Evolutionary conservation across 2,113 vertebrate species (phyloP).

Genomic region (Chiloscyllium plagiosum): DNA sequence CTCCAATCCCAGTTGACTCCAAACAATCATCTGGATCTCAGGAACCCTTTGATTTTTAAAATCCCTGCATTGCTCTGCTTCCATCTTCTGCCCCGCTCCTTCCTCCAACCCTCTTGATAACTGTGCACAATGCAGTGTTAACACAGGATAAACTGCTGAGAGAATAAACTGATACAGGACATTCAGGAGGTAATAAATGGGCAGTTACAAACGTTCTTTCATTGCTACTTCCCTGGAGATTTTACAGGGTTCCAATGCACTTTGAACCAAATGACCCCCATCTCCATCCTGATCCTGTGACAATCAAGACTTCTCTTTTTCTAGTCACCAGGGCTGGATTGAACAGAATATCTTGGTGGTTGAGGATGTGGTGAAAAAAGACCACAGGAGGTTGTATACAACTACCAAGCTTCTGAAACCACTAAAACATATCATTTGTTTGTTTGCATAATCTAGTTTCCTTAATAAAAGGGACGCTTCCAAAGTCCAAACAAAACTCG

Average conservation of each 20-base stretch:
- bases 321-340: neutral
- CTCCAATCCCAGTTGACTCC: neutral
- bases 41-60: neutral
- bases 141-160: too few relatives aligned
- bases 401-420: neutral
- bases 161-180: neutral
- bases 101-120: neutral
- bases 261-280: neutral
- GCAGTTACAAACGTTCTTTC: neutral
- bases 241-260: neutral
- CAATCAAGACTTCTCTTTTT: neutral
- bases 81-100: neutral
- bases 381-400: neutral
- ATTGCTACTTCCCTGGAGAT: neutral
- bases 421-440: neutral
- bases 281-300: neutral
- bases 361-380: neutral
- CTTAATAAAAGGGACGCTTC: neutral
- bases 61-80: neutral
- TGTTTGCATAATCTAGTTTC: neutral
- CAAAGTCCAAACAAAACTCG: neutral
- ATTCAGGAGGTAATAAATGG: neutral
- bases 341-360: neutral
- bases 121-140: too few relatives aligned
- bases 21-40: neutral